Evolutionary conservation across 2,888 invertebrate genomes (phyloP).

Genomic region (Rutpela maculata): DNA sequence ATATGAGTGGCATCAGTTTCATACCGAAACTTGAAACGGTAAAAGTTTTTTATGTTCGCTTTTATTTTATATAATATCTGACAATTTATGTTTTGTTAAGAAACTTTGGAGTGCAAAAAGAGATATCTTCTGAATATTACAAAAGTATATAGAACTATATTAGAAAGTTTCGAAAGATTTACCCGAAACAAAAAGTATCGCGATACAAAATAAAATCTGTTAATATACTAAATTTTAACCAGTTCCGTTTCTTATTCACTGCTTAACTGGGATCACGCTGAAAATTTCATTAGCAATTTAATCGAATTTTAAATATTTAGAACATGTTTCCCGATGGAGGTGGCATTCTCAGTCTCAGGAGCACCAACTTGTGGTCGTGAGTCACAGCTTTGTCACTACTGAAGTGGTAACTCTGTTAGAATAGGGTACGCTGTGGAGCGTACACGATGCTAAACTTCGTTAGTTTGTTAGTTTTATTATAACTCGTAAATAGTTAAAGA

Average conservation of each 20-base stretch:
- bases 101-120: constrained; percentile 23
- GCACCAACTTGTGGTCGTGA: constrained; percentile 50
- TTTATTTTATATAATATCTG: constrained; percentile 27
- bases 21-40: constrained; percentile 20
- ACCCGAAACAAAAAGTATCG: neutral
- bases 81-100: constrained; percentile 30
- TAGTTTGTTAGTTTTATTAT: neutral
- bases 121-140: constrained; percentile 24
- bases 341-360: constrained; percentile 55
- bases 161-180: constrained; percentile 22
- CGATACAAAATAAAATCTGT: constrained; percentile 49
- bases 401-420: neutral
- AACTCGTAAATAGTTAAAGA: neutral
- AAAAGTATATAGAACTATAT: constrained; percentile 23
- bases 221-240: constrained; percentile 45
- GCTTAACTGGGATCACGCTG: constrained; percentile 52
- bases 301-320: constrained; percentile 67
- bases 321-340: constrained; percentile 51
- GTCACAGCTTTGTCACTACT: constrained; percentile 20
- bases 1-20: neutral
- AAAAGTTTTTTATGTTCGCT: constrained; percentile 18
- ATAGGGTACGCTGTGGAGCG: neutral
- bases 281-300: constrained; percentile 65
- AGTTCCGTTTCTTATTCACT: constrained; percentile 54
- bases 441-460: neutral